A percentile compares a stretch with the other conserved stretches of the same genome.
Evolutionary conservation across 2,888 invertebrate genomes (phyloP).

Genomic region (Drosophila mimetica): DNA sequence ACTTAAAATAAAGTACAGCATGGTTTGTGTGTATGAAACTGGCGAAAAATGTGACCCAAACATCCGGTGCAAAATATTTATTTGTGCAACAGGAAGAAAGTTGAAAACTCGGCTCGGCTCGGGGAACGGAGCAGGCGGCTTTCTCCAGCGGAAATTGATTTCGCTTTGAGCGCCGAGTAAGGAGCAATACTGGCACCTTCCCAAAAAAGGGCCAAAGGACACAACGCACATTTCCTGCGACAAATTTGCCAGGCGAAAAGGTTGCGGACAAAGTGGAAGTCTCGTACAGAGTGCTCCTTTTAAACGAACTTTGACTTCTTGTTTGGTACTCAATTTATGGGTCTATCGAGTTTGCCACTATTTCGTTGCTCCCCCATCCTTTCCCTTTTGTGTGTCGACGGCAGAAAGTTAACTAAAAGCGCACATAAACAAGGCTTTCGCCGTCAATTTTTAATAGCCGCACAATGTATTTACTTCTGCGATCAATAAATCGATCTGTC

Average conservation of each 20-base stretch:
- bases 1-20: constrained; percentile 16
- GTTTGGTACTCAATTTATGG: constrained; percentile 75
- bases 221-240: constrained; percentile 78
- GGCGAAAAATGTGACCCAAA: constrained; percentile 71
- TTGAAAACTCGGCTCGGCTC: constrained; percentile 43
- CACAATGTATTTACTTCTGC: constrained; percentile 60
- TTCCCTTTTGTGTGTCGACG: background rate
- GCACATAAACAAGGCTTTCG: constrained; percentile 75
- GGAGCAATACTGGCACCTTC: constrained; percentile 41
- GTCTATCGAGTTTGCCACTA: constrained; percentile 70
- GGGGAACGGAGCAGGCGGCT: constrained; percentile 51
- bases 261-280: constrained; percentile 38
- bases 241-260: constrained; percentile 68
- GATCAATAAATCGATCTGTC: constrained; percentile 35
- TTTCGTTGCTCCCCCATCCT: background rate
- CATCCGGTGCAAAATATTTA: constrained; percentile 77
- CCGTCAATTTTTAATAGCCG: constrained; percentile 72
- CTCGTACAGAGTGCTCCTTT: constrained; percentile 43
- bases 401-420: constrained; percentile 70
- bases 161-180: constrained; percentile 59
- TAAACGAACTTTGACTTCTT: constrained; percentile 75
- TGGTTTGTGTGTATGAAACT: constrained; percentile 7
- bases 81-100: constrained; percentile 78
- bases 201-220: constrained; percentile 45
- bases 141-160: constrained; percentile 70